Evolutionary conservation across 2,113 vertebrate genomes (phyloP).

Genomic region (Notiomystis cincta): DNA sequence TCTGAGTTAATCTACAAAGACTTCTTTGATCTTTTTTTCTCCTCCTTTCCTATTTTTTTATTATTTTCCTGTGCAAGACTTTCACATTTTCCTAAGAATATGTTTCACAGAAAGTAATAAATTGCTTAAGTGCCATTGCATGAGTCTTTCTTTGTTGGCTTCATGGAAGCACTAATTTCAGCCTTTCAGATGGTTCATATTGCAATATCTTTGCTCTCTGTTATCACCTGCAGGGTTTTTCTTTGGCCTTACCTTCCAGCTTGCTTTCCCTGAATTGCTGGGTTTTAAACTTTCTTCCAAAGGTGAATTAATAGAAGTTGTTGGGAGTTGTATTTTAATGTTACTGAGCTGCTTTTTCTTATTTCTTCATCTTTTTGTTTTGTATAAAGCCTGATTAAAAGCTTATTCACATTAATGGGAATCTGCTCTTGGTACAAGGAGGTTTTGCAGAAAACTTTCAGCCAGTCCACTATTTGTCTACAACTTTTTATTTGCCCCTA

Average conservation of each 20-base stretch:
- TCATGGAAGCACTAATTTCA: neutral
- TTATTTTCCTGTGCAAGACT: neutral
- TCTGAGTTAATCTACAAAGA: neutral
- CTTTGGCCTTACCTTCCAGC: neutral
- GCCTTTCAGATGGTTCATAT: neutral
- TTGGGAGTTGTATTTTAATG: neutral
- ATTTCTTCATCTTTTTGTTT: neutral
- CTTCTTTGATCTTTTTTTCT: neutral
- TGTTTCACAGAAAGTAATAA: neutral
- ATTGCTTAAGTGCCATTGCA: neutral
- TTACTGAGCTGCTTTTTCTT: neutral
- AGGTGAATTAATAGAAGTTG: neutral
- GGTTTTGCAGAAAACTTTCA: neutral
- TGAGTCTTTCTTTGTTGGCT: neutral
- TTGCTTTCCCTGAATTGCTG: neutral
- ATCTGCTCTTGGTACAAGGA: neutral
- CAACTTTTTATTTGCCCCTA: neutral
- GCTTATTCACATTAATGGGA: neutral
- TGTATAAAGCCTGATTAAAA: neutral
- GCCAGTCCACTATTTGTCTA: neutral
- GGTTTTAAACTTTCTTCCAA: neutral
- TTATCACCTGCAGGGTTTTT: neutral
- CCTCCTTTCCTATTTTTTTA: neutral
- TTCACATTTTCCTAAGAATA: neutral
- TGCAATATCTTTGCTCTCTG: neutral